phyloP scores from a whole-genome alignment of 2,797 vertebrate species.

The Coranthus polyacanthus region DNA sequence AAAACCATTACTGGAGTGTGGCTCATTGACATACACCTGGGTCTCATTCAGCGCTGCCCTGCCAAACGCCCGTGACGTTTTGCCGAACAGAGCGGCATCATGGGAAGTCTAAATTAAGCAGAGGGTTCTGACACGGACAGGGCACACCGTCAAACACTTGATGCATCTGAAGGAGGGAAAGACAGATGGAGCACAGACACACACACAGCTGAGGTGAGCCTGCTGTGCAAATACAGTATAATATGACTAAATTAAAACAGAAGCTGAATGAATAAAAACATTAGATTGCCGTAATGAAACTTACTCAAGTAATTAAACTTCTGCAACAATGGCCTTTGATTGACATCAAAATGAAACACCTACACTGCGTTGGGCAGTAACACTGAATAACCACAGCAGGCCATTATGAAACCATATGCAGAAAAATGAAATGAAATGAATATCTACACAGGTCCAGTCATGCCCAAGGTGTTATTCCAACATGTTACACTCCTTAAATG shows the following conservation, averaged over 20 bases:
- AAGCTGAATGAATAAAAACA: constrained; percentile 26
- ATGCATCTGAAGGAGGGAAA: constrained; percentile 25
- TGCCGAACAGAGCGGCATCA: constrained; percentile 40
- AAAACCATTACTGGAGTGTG: constrained; percentile 29
- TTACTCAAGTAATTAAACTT: constrained; percentile 44
- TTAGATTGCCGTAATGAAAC: constrained; percentile 37
- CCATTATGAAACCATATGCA: constrained; percentile 25
- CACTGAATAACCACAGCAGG: constrained; percentile 15
- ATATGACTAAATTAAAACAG: constrained; percentile 19
- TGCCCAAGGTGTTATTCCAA: constrained; percentile 32
- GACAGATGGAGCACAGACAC: constrained; percentile 7
- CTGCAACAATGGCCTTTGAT: constrained; percentile 15
- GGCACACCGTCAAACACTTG: constrained; percentile 6
- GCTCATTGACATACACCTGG: constrained; percentile 63
- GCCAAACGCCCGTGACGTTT: constrained; percentile 44
- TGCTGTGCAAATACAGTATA: constrained; percentile 20
- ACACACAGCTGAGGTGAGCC: not conserved
- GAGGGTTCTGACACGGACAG: constrained; percentile 25
- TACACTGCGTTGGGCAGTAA: constrained; percentile 6
- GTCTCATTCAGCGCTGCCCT: constrained; percentile 40
- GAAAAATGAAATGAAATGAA: constrained; percentile 1
- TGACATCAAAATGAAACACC: constrained; percentile 31
- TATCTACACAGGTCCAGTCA: not conserved
- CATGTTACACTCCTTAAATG: constrained; percentile 32
- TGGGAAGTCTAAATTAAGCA: constrained; percentile 63